These are phyloP conservation scores for Drosophila atripex DNA, from an alignment of 2,888 invertebrate species.

Conservation along the genomic window DNA sequence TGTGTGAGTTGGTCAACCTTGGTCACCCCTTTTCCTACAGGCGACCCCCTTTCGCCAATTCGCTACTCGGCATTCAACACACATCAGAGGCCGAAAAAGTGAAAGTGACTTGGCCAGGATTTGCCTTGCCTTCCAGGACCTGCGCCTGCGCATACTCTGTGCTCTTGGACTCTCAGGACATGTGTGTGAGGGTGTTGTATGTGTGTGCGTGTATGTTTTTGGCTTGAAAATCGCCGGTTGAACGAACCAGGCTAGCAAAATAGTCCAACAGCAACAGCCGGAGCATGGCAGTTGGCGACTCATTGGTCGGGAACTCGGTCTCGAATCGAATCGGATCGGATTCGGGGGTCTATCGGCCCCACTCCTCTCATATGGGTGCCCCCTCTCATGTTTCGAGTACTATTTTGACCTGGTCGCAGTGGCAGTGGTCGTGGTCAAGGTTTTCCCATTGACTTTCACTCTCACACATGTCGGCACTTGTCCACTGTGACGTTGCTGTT, in stretches of 20 bases:
- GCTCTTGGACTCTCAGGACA: constrained; percentile 23
- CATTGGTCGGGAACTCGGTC: constrained; percentile 59
- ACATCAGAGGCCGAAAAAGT: constrained; percentile 53
- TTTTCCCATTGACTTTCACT: constrained; percentile 82
- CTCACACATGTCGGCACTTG: constrained; percentile 69
- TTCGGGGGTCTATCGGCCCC: constrained; percentile 10
- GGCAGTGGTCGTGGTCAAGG: constrained; percentile 81
- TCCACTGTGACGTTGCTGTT: constrained; percentile 54
- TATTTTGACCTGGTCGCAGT: constrained; percentile 27
- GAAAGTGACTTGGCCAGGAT: constrained; percentile 61
- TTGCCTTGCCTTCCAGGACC: constrained; percentile 10
- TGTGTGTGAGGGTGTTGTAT: constrained; percentile 25
- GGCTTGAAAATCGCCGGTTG: constrained; percentile 67
- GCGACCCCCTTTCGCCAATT: not conserved
- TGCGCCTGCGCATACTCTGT: constrained; percentile 39
- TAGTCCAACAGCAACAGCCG: constrained; percentile 51
- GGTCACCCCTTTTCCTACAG: constrained; percentile 23
- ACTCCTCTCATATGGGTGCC: not conserved
- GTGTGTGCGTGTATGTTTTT: constrained; percentile 32
- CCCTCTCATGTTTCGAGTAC: constrained; percentile 38
- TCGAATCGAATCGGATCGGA: constrained; percentile 34
- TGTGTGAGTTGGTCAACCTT: constrained; percentile 15
- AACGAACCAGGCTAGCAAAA: constrained; percentile 71
- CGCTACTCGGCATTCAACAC: constrained; percentile 16
- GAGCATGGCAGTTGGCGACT: constrained; percentile 61